A percentile compares a stretch with the other conserved stretches of the same genome.
Evolutionary conservation across 64 coral and sea anemone species (phyloP).

Genomic region (Porites australiensis): DNA sequence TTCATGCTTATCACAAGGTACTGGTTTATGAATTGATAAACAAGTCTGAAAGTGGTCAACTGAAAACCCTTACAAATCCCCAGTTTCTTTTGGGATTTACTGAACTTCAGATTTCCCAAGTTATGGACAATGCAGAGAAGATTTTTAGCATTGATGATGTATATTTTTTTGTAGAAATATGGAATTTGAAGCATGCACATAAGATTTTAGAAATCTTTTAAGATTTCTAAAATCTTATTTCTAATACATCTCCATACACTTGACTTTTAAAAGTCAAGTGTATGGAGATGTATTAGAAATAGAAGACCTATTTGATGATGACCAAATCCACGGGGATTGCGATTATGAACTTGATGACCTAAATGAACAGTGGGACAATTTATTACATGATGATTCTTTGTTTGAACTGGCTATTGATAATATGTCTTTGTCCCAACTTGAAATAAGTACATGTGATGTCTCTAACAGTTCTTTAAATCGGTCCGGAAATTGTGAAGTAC

Average conservation of each 20-base stretch:
- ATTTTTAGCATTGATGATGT: conserved; percentile 67
- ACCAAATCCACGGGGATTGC: conserved; percentile 27
- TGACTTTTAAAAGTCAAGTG: conserved; percentile 10
- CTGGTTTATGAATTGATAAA: conserved; percentile 47
- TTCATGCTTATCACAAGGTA: conserved; percentile 62
- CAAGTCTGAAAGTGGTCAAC: conserved; percentile 20
- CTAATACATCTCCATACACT: no score
- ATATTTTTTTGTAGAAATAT: conserved; percentile 61
- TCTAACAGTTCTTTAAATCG: neutral
- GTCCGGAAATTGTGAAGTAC: no score
- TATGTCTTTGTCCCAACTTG: conserved; percentile 24
- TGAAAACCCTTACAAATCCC: conserved; percentile 47
- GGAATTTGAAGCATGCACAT: conserved; percentile 64
- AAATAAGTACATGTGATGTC: conserved; percentile 5
- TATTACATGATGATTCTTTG: conserved; percentile 27
- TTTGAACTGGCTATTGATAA: conserved; percentile 3
- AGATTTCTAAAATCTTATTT: no score
- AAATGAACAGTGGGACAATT: conserved; percentile 16
- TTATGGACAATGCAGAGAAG: conserved; percentile 34
- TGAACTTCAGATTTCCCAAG: conserved; percentile 68
- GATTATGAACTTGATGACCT: conserved; percentile 31
- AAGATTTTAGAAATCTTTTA: conserved; percentile 47
- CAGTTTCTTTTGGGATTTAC: conserved; percentile 71
- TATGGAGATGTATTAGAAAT: conserved; percentile 64
- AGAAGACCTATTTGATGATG: conserved; percentile 5